These are phyloP conservation scores for Frieseomelitta varia DNA, from an alignment of 1,140 invertebrate genomes.

Conservation along the genomic window DNA sequence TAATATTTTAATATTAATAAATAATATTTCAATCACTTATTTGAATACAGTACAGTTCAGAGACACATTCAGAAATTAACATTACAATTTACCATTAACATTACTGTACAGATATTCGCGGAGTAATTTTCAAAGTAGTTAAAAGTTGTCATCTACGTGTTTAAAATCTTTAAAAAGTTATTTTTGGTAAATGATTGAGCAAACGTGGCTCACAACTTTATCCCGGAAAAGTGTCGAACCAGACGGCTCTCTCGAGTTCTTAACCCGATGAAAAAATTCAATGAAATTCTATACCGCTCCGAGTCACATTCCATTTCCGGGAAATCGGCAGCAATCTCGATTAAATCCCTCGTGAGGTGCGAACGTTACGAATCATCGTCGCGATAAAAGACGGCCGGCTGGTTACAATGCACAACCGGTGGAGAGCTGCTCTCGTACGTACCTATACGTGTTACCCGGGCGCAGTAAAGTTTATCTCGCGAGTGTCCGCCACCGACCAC, in stretches of 20 bases:
- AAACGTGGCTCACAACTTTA: too few relatives aligned
- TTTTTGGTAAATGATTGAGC: too few relatives aligned
- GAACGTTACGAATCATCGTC: slow-evolving; percentile 76
- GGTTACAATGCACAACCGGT: slow-evolving; percentile 41
- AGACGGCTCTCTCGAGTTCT: neutral
- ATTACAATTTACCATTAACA: too few relatives aligned
- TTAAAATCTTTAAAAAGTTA: too few relatives aligned
- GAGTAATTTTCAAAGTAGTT: too few relatives aligned
- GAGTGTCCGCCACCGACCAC: slow-evolving; percentile 70
- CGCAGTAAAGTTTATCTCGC: slow-evolving; percentile 72
- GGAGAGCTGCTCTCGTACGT: slow-evolving; percentile 27
- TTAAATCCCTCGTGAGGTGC: slow-evolving; percentile 28
- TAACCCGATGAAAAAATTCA: neutral
- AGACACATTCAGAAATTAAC: too few relatives aligned
- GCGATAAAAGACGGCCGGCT: slow-evolving; percentile 72
- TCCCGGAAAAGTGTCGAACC: neutral
- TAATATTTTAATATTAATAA: too few relatives aligned
- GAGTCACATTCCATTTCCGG: neutral
- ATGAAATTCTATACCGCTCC: neutral
- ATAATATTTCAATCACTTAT: too few relatives aligned
- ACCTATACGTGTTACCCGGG: slow-evolving; percentile 71
- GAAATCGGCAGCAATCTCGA: neutral
- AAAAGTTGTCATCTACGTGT: too few relatives aligned
- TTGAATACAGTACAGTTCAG: too few relatives aligned
- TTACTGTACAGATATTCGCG: too few relatives aligned